Evolutionary conservation across 2,888 invertebrate genomes (phyloP).

Genomic region (Lycaena phlaeas): DNA sequence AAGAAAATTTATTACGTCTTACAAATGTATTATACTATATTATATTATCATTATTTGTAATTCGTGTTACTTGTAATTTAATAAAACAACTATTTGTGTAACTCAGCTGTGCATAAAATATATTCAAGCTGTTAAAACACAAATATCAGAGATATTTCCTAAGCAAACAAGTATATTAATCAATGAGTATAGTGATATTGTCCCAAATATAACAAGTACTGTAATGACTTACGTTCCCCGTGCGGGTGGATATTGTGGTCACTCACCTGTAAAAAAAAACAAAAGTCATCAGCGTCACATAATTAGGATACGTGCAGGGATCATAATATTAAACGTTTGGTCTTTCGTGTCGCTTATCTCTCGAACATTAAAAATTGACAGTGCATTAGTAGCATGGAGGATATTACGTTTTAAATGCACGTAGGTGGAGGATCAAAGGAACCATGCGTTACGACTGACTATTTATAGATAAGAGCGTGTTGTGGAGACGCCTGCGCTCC

Average conservation of each 20-base stretch:
- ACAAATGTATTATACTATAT: no score
- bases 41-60: no score
- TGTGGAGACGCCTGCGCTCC: conserved; percentile 60
- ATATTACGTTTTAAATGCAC: conserved; percentile 49
- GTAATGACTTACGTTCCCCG: no score
- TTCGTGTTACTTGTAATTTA: no score
- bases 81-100: no score
- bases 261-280: conserved; percentile 43
- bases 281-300: conserved; percentile 27
- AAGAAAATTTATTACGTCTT: no score
- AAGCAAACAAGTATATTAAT: no score
- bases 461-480: conserved; percentile 59
- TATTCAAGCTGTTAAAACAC: no score
- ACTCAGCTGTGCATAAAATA: no score
- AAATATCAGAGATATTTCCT: no score
- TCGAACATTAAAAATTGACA: conserved; percentile 64
- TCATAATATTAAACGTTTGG: conserved; percentile 27
- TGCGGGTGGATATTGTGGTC: conserved; percentile 11
- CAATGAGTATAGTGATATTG: no score
- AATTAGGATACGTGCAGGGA: conserved; percentile 19
- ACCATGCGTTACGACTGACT: conserved; percentile 55
- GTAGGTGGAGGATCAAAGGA: conserved; percentile 69
- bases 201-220: no score
- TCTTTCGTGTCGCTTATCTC: conserved; percentile 41
- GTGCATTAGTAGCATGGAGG: conserved; percentile 61